Evolutionary conservation across 2,888 invertebrate genomes (phyloP).

Genomic region (Heliconius cydno): DNA sequence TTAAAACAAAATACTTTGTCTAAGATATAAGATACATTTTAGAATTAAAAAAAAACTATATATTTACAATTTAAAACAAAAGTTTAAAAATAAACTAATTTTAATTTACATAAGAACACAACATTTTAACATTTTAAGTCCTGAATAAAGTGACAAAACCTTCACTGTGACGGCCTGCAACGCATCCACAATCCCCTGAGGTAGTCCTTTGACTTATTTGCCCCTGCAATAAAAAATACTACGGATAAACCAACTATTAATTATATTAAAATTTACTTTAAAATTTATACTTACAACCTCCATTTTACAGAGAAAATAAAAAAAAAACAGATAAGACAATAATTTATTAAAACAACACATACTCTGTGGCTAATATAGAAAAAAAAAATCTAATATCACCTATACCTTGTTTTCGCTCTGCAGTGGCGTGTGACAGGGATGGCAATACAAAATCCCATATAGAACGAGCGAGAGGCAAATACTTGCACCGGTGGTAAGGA

Average conservation of each 20-base stretch:
- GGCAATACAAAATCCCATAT: constrained; percentile 52
- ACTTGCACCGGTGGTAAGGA: constrained; percentile 84
- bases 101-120: neutral
- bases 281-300: neutral
- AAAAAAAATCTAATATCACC: constrained; percentile 74
- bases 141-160: neutral
- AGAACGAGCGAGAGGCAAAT: constrained; percentile 61
- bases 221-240: neutral
- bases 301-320: neutral
- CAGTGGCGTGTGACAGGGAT: constrained; percentile 75
- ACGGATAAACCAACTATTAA: neutral
- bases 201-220: neutral
- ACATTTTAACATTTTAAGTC: neutral
- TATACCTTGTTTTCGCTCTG: constrained; percentile 83
- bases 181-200: neutral
- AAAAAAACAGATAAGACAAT: constrained; percentile 27
- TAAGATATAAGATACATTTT: too few relatives aligned
- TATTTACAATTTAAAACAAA: too few relatives aligned
- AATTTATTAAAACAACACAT: constrained; percentile 38
- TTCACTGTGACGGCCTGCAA: neutral
- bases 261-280: neutral
- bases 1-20: too few relatives aligned
- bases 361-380: constrained; percentile 66
- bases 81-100: neutral
- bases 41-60: too few relatives aligned